These are phyloP conservation scores for Gari tellinella DNA, from an alignment of 2,888 invertebrate species.

Conservation along the genomic window DNA sequence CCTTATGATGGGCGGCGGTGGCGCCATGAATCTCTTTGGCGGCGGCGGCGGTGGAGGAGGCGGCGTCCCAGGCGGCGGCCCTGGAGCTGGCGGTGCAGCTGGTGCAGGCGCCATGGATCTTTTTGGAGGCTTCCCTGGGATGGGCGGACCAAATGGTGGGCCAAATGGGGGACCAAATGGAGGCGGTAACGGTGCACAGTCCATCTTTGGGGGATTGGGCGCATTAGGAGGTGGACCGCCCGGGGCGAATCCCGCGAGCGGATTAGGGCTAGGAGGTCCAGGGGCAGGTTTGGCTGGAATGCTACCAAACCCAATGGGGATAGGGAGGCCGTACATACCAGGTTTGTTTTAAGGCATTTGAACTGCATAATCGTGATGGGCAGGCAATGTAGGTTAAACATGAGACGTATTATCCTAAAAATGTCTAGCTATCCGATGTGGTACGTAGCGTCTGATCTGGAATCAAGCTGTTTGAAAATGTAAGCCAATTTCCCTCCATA, in stretches of 20 bases:
- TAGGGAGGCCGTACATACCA: constrained; percentile 35
- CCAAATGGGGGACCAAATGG: neutral
- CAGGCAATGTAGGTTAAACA: too few species aligned
- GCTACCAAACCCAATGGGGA: constrained; percentile 43
- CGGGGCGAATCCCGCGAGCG: neutral
- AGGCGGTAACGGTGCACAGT: too few species aligned
- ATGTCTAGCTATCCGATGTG: too few species aligned
- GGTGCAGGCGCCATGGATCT: too few species aligned
- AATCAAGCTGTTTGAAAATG: too few species aligned
- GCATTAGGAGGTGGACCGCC: neutral
- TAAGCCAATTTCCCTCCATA: too few species aligned
- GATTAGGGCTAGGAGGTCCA: neutral
- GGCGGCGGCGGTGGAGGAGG: constrained; percentile 9
- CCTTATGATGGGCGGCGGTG: neutral
- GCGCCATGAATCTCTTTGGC: constrained; percentile 8
- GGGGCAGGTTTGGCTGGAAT: neutral
- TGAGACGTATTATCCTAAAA: too few species aligned
- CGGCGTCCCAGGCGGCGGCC: neutral
- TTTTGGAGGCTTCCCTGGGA: too few species aligned
- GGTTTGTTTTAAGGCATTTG: constrained; percentile 11
- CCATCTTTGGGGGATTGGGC: neutral
- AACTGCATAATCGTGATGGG: too few species aligned
- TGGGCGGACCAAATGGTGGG: neutral
- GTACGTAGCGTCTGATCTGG: too few species aligned
- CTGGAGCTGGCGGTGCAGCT: too few species aligned